A percentile compares a stretch with the other conserved stretches of the same genome.
Evolutionary conservation across 2,888 invertebrate species (phyloP).

Genomic region (Limnephilus rhombicus): DNA sequence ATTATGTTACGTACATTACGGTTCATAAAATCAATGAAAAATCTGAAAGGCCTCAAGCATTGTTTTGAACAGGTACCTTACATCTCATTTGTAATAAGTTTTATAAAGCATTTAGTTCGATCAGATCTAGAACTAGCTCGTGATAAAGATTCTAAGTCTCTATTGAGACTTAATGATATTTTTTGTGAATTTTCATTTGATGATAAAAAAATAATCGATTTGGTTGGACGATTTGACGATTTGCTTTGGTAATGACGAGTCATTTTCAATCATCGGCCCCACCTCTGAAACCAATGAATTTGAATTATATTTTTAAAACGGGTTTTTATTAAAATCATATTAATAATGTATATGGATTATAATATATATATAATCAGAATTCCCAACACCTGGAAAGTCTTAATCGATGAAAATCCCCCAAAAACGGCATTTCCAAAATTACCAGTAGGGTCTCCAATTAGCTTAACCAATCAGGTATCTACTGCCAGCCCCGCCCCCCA

Average conservation of each 20-base stretch:
- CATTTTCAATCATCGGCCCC: conserved; percentile 53
- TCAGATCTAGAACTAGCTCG: background rate
- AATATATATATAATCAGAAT: no score
- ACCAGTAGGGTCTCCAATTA: no score
- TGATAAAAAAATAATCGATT: conserved; percentile 64
- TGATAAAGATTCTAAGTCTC: conserved; percentile 27
- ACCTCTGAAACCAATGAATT: background rate
- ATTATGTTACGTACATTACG: background rate
- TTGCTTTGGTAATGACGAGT: conserved; percentile 63
- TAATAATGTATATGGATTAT: background rate
- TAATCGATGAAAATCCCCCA: no score
- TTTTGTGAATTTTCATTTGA: conserved; percentile 56
- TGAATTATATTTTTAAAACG: background rate
- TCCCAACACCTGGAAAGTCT: no score
- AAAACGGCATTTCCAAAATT: no score
- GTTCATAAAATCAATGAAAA: background rate
- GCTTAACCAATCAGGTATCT: no score
- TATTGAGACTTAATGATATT: conserved; percentile 55
- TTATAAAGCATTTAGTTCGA: background rate
- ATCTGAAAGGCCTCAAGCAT: background rate
- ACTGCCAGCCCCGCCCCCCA: no score
- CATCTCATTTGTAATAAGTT: background rate
- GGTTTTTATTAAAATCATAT: conserved; percentile 22
- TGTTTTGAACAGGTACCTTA: background rate
- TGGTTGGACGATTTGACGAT: conserved; percentile 65